Evolutionary conservation across 2,113 vertebrate genomes (phyloP).

Genomic region (Ploceus nigricollis): DNA sequence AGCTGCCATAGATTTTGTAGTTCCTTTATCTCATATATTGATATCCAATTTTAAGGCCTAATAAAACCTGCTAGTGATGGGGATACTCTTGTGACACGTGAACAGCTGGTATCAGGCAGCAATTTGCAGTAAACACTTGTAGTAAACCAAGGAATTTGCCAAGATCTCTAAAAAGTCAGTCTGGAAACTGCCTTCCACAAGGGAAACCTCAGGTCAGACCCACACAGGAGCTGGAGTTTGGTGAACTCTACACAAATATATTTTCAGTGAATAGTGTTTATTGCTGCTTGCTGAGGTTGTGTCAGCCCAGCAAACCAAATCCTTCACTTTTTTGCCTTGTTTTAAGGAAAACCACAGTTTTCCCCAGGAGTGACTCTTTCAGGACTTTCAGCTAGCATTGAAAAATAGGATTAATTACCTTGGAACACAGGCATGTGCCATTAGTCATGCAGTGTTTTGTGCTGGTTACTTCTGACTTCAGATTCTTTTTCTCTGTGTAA

Average conservation of each 20-base stretch:
- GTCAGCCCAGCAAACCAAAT: not conserved
- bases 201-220: not conserved
- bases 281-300: not conserved
- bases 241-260: not conserved
- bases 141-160: not conserved
- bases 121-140: not conserved
- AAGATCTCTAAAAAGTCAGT: not conserved
- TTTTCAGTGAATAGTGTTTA: not conserved
- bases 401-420: slow-evolving; percentile 72
- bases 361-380: not conserved
- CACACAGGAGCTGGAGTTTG: not conserved
- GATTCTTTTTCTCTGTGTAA: not conserved
- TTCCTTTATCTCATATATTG: not conserved
- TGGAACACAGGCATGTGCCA: slow-evolving; percentile 46
- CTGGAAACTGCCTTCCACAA: not conserved
- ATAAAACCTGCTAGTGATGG: not conserved
- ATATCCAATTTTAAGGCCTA: not conserved
- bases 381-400: not conserved
- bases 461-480: slow-evolving; percentile 48
- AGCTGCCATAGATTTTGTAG: not conserved
- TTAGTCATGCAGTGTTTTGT: slow-evolving; percentile 65
- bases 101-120: not conserved
- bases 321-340: not conserved
- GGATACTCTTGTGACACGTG: not conserved
- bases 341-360: not conserved